phyloP scores from a whole-genome alignment of 2,113 vertebrate genomes.

The Solenodon paradoxus region DNA sequence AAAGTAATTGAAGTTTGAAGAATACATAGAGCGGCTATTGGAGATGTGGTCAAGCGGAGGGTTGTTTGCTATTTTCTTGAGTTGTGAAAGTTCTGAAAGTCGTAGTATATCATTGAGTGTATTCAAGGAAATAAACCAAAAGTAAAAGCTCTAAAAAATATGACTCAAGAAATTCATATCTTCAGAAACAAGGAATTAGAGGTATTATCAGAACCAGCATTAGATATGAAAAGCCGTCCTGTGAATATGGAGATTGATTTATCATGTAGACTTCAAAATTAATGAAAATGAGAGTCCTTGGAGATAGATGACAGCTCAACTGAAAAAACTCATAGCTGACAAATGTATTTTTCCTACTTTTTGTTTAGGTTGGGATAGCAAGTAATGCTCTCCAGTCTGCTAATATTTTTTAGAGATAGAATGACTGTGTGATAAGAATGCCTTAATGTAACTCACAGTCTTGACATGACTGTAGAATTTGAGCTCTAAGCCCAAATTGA shows the following conservation, averaged over 20 bases:
- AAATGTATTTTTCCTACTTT: neutral
- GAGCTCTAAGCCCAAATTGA: neutral
- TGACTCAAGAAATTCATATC: neutral
- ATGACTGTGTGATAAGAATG: neutral
- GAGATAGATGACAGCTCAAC: neutral
- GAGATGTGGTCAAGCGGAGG: neutral
- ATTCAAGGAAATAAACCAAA: neutral
- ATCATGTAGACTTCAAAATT: neutral
- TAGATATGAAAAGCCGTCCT: neutral
- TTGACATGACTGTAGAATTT: neutral
- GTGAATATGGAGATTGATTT: neutral
- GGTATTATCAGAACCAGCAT: neutral
- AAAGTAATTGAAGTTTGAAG: neutral
- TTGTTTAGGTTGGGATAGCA: neutral
- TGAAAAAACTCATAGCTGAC: neutral
- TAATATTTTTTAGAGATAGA: neutral
- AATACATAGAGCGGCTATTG: neutral
- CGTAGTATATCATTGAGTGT: neutral
- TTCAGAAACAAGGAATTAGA: neutral
- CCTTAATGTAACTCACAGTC: neutral
- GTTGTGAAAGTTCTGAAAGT: neutral
- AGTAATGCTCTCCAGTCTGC: neutral
- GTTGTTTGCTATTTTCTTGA: neutral
- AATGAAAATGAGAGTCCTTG: neutral
- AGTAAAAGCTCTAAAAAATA: neutral